Conservation (phyloP, 1,140 invertebrate genomes). For the Bombus terrestris region DNA sequence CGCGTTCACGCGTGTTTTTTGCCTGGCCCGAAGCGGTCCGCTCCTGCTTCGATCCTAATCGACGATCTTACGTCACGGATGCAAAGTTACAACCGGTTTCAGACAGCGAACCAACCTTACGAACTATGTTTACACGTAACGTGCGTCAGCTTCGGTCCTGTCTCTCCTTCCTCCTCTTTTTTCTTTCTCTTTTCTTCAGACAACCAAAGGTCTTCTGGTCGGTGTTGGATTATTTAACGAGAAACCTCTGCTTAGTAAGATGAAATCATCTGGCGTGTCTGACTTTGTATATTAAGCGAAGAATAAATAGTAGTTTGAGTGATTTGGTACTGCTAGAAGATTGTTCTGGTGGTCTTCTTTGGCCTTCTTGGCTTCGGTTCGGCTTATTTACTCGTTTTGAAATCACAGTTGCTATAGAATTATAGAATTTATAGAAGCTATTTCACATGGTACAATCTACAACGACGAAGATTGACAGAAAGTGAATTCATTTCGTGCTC, state of each 20-base stretch:
- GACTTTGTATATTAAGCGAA: not conserved
- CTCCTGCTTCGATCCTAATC: slow-evolving; percentile 67
- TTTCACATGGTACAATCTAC: too few species aligned
- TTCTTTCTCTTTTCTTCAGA: not conserved
- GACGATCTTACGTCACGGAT: slow-evolving; percentile 76
- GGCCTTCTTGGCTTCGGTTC: too few species aligned
- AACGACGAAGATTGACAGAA: too few species aligned
- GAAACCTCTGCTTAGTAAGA: not conserved
- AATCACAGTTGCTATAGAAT: too few species aligned
- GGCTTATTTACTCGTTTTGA: too few species aligned
- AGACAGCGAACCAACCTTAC: slow-evolving; percentile 56
- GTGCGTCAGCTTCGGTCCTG: slow-evolving; percentile 27
- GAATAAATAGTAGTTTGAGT: too few species aligned
- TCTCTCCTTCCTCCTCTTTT: not conserved
- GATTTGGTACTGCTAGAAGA: too few species aligned
- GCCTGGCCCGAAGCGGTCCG: slow-evolving; percentile 25
- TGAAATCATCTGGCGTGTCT: slow-evolving; percentile 11
- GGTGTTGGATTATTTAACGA: slow-evolving; percentile 11
- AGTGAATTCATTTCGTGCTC: too few species aligned
- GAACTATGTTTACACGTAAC: slow-evolving; percentile 70
- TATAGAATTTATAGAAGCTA: too few species aligned
- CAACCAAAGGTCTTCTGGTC: slow-evolving; percentile 17
- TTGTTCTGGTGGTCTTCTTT: too few species aligned
- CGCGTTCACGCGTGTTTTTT: slow-evolving; percentile 61
- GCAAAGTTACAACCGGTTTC: slow-evolving; percentile 78